phyloP scores from a whole-genome alignment of 2,888 invertebrate genomes.

The Aproaerema taeniolella region DNA sequence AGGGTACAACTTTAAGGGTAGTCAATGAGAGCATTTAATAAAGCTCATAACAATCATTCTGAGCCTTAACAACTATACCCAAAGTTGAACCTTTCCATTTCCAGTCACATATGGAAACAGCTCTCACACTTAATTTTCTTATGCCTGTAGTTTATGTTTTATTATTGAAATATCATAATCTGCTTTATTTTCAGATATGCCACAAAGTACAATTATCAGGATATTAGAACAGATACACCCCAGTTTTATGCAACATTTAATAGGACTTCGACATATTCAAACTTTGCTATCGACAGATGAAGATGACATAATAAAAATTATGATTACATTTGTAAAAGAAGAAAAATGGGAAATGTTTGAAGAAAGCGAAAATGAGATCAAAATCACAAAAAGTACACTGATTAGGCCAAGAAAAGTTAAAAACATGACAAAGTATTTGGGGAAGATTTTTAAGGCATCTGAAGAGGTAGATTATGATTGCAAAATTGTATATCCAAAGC shows the following conservation, averaged over 20 bases:
- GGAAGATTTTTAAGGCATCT: slow-evolving; percentile 29
- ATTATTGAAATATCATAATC: slow-evolving; percentile 2
- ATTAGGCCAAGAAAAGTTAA: slow-evolving; percentile 30
- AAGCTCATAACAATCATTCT: too few relatives aligned
- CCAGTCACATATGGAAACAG: too few relatives aligned
- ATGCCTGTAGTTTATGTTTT: too few relatives aligned
- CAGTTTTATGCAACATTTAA: slow-evolving; percentile 45
- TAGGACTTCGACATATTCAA: slow-evolving; percentile 41
- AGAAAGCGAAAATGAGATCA: slow-evolving; percentile 24
- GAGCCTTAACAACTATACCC: too few relatives aligned
- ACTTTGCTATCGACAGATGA: slow-evolving; percentile 36
- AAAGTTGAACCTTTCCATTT: too few relatives aligned
- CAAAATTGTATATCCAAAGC: slow-evolving; percentile 32
- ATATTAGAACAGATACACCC: slow-evolving; percentile 55
- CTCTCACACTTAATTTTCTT: too few relatives aligned
- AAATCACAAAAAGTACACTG: slow-evolving; percentile 27
- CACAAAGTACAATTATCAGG: slow-evolving; percentile 40
- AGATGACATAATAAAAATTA: slow-evolving; percentile 38
- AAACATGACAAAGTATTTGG: slow-evolving; percentile 32
- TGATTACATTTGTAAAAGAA: slow-evolving; percentile 40
- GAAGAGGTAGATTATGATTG: slow-evolving; percentile 12
- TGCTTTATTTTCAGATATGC: slow-evolving; percentile 44
- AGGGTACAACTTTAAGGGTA: too few relatives aligned
- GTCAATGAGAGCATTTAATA: too few relatives aligned
- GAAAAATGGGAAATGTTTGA: slow-evolving; percentile 37